Evolutionary conservation across 2,888 invertebrate genomes (phyloP).

Genomic region (Galeopsomyia nigrocyanea): DNA sequence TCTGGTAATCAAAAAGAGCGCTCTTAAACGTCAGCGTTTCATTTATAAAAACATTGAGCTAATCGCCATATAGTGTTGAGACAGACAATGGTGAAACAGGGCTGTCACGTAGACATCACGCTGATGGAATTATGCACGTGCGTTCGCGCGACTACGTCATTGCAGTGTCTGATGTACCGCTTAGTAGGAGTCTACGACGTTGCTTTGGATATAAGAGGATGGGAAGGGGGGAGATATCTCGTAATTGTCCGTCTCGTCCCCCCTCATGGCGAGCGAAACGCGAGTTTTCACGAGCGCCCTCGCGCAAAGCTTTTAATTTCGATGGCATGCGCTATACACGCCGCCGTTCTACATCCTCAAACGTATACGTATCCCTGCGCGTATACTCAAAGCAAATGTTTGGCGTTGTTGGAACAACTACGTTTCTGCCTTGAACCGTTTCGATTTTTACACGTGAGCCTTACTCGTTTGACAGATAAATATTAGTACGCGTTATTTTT

Average conservation of each 20-base stretch:
- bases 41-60: too few relatives aligned
- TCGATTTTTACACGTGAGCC: background rate
- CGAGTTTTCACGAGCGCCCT: background rate
- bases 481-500: background rate
- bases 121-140: slow-evolving; percentile 6
- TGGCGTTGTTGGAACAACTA: background rate
- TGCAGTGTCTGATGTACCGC: background rate
- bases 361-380: slow-evolving; percentile 13
- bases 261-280: background rate
- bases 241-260: slow-evolving; percentile 23
- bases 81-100: too few relatives aligned
- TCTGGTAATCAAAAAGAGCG: too few relatives aligned
- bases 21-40: too few relatives aligned
- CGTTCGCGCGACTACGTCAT: background rate
- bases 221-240: background rate
- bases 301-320: slow-evolving; percentile 57
- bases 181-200: background rate
- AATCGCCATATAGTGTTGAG: too few relatives aligned
- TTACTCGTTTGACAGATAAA: slow-evolving; percentile 11
- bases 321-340: slow-evolving; percentile 45
- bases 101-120: slow-evolving; percentile 19
- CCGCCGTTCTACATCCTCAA: slow-evolving; percentile 46
- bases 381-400: slow-evolving; percentile 18
- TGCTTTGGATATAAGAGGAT: slow-evolving; percentile 6
- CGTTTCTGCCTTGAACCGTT: background rate